Base-by-base conservation (phyloP, 2,113 vertebrate species). In the Plectropomus leopardus region DNA sequence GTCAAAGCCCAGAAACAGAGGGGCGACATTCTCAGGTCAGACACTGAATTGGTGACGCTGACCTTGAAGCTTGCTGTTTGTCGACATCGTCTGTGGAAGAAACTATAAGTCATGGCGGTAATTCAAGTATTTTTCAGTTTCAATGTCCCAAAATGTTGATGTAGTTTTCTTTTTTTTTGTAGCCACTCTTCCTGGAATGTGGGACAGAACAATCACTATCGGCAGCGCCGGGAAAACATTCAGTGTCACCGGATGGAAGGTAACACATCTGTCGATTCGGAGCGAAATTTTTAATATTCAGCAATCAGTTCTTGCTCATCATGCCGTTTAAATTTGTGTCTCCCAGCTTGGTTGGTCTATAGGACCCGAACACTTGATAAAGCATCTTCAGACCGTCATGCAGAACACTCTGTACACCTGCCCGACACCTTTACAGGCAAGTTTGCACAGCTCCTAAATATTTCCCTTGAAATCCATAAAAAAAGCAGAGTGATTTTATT, bases 201-300 rank as follows among this genome's bases (percentile, higher is more conserved):
- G 98, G 98, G 98, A 99, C 17, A 95, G 98, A 95, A 99, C 98
- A 14, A 50, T 99, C 81, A 99, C 97, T 0, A 93, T 99, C 66
- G 93, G 98, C 94, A 99, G 98, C 76, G 97, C 97, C 66, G 98
- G 98, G 47, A 99, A 99, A 92, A 97, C 97, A 0, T 99, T 97
- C 54, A 98, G 96, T 76, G 97, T 98, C 51, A 99, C 98, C 23
- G 98, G 98, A 57, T 99, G 98, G 98, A 99, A 99, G 96, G 98
- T 99, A 83, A 86, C 69, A 45, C 15, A 23, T 15, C 1, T 32
- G 17, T 48, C 3, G 1, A 63, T 55, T 26, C 11, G 7, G 5
- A 44, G 50, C 13, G 6, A 2, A 16, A 4, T 59, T 42, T 64
- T 9, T 26, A 34, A 60, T 32, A 28, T 6, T 26, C 7, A 50